Evolutionary conservation across 1,140 invertebrate species (phyloP).

Genomic region (Drusus annulatus): DNA sequence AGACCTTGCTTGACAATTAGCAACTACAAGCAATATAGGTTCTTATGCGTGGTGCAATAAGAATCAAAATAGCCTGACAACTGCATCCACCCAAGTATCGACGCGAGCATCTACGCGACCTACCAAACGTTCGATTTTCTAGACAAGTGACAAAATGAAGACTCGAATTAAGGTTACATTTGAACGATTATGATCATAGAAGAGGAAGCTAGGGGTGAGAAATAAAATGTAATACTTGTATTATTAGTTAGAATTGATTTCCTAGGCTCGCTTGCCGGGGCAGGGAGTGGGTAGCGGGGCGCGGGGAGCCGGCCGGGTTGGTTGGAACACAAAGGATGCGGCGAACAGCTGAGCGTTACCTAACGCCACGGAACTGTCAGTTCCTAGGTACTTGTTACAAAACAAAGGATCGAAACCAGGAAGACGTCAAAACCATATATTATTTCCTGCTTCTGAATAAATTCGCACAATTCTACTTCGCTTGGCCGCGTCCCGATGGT

Average conservation of each 20-base stretch:
- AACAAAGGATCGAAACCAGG: not conserved
- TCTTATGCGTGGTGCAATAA: not conserved
- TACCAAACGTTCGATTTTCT: not conserved
- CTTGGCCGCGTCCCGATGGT: too few relatives aligned
- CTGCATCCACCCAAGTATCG: not conserved
- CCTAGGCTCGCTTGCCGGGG: not conserved
- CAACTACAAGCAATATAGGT: not conserved
- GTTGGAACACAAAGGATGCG: constrained; percentile 27
- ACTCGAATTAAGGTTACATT: too few relatives aligned
- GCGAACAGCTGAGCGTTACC: constrained; percentile 31
- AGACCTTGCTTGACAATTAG: not conserved
- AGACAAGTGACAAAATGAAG: too few relatives aligned
- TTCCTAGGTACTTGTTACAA: constrained; percentile 16
- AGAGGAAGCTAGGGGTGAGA: too few relatives aligned
- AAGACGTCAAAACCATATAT: not conserved
- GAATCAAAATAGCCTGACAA: not conserved
- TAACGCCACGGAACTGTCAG: constrained; percentile 24
- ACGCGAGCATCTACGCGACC: not conserved
- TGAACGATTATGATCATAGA: too few relatives aligned
- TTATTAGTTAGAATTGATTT: not conserved
- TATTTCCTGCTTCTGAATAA: too few relatives aligned
- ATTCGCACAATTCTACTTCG: too few relatives aligned
- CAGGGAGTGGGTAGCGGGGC: not conserved
- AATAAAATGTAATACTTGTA: too few relatives aligned
- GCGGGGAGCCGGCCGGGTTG: constrained; percentile 3